Percentiles rank a stretch among this genome's conserved stretches.
These are phyloP conservation scores for Entomobrya proxima DNA, from an alignment of 2,888 invertebrate species.

Conservation along the genomic window DNA sequence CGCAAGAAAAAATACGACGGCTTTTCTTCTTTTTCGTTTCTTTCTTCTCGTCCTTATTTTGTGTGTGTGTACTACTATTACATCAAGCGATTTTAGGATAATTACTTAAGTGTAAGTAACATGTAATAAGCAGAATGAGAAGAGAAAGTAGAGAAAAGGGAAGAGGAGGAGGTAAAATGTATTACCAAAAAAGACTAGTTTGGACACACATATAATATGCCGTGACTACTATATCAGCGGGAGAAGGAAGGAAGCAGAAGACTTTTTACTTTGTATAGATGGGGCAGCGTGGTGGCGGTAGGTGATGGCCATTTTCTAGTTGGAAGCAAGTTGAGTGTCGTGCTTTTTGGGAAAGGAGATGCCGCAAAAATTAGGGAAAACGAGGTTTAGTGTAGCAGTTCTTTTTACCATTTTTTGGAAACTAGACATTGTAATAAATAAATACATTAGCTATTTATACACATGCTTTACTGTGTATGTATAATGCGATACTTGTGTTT, in stretches of 20 bases:
- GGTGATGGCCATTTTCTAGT: conserved; percentile 19
- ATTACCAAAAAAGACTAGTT: conserved; percentile 44
- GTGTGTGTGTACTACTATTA: conserved; percentile 68
- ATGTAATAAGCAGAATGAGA: conserved; percentile 42
- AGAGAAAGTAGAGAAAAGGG: background rate
- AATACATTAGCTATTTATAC: background rate
- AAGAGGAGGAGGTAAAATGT: conserved; percentile 43
- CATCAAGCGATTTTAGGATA: conserved; percentile 75
- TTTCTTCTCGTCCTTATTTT: conserved; percentile 13
- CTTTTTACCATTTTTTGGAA: background rate
- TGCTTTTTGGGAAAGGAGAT: conserved; percentile 12
- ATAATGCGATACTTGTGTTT: too few species aligned
- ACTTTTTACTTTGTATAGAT: background rate
- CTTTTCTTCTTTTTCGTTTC: conserved; percentile 3
- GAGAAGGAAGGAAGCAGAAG: background rate
- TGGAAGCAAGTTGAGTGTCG: background rate
- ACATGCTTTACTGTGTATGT: too few species aligned
- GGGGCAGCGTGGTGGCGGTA: conserved; percentile 1
- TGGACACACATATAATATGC: conserved; percentile 55
- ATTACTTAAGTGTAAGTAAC: conserved; percentile 74
- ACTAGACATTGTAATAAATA: background rate
- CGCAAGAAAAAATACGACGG: conserved; percentile 36
- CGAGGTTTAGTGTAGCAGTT: background rate
- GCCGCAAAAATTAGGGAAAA: conserved; percentile 32
- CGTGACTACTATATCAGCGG: conserved; percentile 48